These are phyloP conservation scores for Alces alces DNA, from an alignment of 2,113 vertebrate genomes.

Conservation along the genomic window DNA sequence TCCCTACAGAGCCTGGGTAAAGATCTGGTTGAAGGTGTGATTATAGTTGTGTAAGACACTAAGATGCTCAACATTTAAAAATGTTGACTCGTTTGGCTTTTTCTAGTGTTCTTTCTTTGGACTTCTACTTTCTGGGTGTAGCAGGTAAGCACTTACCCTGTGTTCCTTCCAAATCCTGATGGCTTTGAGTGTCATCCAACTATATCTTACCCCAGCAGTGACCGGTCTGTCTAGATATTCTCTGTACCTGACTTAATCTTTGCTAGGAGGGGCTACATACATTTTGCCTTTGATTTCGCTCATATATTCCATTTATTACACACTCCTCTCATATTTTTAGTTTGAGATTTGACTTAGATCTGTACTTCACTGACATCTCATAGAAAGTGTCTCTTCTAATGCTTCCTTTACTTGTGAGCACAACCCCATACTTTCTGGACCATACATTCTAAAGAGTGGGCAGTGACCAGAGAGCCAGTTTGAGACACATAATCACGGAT, in stretches of 20 bases:
- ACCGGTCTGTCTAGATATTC: neutral
- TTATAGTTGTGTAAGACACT: neutral
- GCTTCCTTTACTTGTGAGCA: neutral
- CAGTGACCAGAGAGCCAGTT: neutral
- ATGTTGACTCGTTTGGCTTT: neutral
- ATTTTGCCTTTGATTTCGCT: neutral
- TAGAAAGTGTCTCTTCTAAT: neutral
- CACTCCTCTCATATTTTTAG: neutral
- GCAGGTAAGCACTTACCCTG: neutral
- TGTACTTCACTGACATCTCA: neutral
- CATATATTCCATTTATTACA: neutral
- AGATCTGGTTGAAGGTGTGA: neutral
- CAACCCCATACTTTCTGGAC: neutral
- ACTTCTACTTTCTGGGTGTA: neutral
- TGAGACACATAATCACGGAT: neutral
- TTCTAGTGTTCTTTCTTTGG: neutral
- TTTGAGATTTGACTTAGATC: neutral
- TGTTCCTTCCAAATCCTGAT: neutral
- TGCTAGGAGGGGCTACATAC: neutral
- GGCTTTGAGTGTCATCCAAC: neutral
- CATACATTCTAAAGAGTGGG: neutral
- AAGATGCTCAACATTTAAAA: neutral
- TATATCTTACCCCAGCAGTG: neutral
- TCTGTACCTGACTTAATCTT: neutral
- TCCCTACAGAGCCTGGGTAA: neutral